Conservation (phyloP, 2,113 vertebrate genomes). For the Salminus brasiliensis region DNA sequence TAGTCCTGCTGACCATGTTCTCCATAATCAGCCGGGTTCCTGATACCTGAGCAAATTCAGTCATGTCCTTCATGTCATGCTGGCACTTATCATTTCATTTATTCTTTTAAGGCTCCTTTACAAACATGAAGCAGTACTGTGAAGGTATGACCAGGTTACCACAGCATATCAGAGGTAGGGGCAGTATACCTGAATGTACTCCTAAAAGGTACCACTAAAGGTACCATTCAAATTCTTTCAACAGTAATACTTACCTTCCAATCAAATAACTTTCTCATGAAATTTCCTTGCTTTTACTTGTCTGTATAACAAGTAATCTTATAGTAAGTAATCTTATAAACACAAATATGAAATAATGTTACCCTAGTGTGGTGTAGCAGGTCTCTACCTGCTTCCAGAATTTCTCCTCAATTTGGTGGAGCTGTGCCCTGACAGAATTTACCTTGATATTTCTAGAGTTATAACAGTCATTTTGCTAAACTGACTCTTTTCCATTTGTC, state of each 20-base stretch:
- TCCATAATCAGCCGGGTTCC: conserved; percentile 60
- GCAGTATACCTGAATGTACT: not conserved
- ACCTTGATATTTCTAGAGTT: too few relatives aligned
- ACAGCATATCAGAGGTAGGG: not conserved
- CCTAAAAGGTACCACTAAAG: not conserved
- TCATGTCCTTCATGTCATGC: not conserved
- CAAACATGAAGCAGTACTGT: not conserved
- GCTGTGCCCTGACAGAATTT: too few relatives aligned
- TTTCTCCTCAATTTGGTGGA: too few relatives aligned
- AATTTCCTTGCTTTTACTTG: too few relatives aligned
- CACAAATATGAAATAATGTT: too few relatives aligned
- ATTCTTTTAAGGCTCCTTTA: not conserved
- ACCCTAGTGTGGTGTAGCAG: too few relatives aligned
- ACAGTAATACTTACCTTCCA: not conserved
- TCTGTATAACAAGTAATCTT: too few relatives aligned
- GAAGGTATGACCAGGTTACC: not conserved
- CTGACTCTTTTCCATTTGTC: too few relatives aligned
- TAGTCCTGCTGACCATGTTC: conserved; percentile 20
- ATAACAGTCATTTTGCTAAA: too few relatives aligned
- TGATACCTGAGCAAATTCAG: conserved; percentile 1
- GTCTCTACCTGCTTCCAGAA: too few relatives aligned
- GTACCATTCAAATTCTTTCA: not conserved
- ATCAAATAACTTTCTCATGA: too few relatives aligned
- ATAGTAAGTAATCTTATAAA: too few relatives aligned
- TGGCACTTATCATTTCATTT: not conserved